These are phyloP conservation scores for Furnarius figulus DNA, from an alignment of 2,113 vertebrate genomes.

Conservation along the genomic window DNA sequence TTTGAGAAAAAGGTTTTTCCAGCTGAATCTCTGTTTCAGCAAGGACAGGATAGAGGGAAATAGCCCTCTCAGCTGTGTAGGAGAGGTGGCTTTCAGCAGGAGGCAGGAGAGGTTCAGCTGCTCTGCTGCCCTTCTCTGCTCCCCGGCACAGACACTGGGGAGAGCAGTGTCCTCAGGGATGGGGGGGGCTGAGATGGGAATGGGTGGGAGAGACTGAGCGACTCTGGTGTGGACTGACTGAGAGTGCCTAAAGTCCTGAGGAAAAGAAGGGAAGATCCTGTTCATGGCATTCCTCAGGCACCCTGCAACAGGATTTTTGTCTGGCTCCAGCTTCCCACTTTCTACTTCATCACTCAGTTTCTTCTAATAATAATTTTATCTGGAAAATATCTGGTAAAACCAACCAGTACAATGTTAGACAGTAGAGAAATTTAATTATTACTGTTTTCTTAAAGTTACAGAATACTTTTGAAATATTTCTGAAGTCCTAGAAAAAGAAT, in stretches of 20 bases:
- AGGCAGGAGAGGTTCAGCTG: not conserved
- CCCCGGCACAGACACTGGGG: fast-evolving
- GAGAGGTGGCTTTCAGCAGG: not conserved
- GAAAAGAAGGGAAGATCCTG: not conserved
- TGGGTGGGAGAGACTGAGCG: not conserved
- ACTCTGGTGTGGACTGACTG: not conserved
- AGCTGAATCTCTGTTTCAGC: not conserved
- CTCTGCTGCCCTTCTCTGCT: fast-evolving
- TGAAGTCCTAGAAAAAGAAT: not conserved
- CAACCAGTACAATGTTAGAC: fast-evolving
- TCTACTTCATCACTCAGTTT: not conserved
- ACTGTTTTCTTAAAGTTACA: not conserved
- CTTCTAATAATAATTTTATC: not conserved
- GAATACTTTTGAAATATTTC: not conserved
- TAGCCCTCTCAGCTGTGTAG: not conserved
- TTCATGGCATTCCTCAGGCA: not conserved
- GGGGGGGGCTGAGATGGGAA: fast-evolving
- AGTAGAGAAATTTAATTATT: not conserved
- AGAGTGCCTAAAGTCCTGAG: not conserved
- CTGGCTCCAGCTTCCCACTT: not conserved
- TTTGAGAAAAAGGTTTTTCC: not conserved
- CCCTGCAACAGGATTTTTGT: not conserved
- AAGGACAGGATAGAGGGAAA: not conserved
- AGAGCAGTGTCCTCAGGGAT: not conserved
- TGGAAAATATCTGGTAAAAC: not conserved